Base-by-base conservation (phyloP, 1,140 invertebrate genomes). In the Tetramorium parvispinum region DNA sequence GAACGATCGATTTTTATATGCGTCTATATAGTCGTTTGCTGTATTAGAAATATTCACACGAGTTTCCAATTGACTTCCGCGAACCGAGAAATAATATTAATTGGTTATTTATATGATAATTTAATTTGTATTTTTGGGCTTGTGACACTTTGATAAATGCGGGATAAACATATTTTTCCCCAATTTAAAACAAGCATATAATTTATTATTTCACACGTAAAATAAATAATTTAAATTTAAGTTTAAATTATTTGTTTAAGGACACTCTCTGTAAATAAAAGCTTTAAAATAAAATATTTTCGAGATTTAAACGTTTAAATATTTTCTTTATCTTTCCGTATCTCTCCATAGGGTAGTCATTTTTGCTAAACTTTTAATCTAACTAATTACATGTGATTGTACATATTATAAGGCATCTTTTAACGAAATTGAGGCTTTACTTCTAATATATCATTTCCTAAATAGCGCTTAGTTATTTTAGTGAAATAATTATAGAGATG, bases 1-100 rank as follows among this genome's bases (percentile, higher is more conserved):
- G 75, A 81, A 8, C 75, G 83, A 77, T 85, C 73, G 49, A 76
- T 77, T 85, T 85, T 85, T 85, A n/a, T 53, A 43, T 49, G 32
- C 46, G 32, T n/a, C 83, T 21, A 8, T 24, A 18, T 10, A 7
- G 75, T 6, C 24, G 24, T 57, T 32, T 27, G 43, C 65, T 6
- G 11, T 16, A n/a, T n/a, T n/a, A n/a, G 53, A 49, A 18, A 59
- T 46, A 55, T 40, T 59, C 79, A 21, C 37, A 40, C 68, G 53
- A 37, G 79, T 24, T 46, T 16, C 32, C 18, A 46, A 11, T 16
- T 8, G 46, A 68, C 49, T 24, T 37, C 21, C 76, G 24, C 46
- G 3, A 55, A 27, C 5, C 63, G 32, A 16, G 24, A 40, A 32
- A 10, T 61, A 53, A 49, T 65, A 65, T 65, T 70, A 68, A 70